Percentiles rank a stretch among this genome's conserved stretches.
These are phyloP conservation scores for Aphrocallistes beatrix DNA, from an alignment of 37 sponge, comb jelly and placozoan species.

Conservation along the genomic window DNA sequence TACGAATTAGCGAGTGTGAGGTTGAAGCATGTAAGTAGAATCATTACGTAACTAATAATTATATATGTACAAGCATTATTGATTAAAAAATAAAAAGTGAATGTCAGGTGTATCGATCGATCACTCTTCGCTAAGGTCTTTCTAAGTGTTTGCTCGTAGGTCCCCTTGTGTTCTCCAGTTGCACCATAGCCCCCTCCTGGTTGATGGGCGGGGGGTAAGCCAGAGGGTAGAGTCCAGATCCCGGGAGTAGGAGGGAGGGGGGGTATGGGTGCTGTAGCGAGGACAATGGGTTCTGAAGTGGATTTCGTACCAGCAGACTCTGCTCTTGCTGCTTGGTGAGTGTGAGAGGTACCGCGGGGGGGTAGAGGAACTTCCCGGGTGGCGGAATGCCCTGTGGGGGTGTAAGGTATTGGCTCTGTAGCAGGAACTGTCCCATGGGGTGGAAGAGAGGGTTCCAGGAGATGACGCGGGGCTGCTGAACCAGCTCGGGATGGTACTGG, in stretches of 20 bases:
- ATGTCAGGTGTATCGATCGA: neutral
- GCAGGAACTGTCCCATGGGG: neutral
- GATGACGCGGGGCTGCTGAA: neutral
- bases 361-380: neutral
- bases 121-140: too few species aligned
- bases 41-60: neutral
- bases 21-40: too few species aligned
- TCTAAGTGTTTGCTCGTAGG: slow-evolving; percentile 5
- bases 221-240: neutral
- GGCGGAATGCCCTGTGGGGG: neutral
- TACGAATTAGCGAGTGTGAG: too few species aligned
- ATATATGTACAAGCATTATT: slow-evolving; percentile 18
- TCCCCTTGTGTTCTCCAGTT: neutral
- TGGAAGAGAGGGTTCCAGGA: neutral
- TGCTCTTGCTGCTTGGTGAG: neutral
- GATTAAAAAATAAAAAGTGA: slow-evolving; percentile 20
- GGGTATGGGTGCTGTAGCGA: neutral
- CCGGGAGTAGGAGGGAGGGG: neutral
- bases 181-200: neutral
- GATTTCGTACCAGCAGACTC: neutral
- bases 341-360: neutral
- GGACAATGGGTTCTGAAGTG: neutral
- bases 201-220: neutral
- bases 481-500: neutral
- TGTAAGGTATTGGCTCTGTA: neutral